phyloP scores from a whole-genome alignment of 2,888 invertebrate species.

The Odontothrips loti region DNA sequence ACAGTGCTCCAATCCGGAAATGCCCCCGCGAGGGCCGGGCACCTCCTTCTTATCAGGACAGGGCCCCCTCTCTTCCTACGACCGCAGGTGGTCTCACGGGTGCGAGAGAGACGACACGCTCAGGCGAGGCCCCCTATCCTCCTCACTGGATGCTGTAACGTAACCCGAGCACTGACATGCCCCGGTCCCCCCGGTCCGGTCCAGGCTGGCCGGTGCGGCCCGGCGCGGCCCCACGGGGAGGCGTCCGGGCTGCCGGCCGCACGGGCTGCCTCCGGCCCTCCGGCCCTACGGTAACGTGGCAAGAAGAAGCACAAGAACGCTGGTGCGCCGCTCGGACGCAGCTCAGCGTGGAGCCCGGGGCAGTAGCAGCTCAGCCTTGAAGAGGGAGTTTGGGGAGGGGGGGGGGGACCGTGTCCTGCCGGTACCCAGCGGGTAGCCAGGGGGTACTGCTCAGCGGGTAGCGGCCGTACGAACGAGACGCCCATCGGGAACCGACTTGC shows the following conservation, averaged over 20 bases:
- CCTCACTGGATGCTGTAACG: conserved; percentile 1
- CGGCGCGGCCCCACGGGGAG: background rate
- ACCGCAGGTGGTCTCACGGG: no score
- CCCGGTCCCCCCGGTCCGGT: background rate
- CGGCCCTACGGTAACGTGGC: no score
- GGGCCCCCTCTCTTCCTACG: no score
- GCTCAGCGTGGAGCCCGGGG: background rate
- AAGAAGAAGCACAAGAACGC: no score
- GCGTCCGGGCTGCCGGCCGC: background rate
- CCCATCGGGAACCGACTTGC: background rate
- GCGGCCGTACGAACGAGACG: background rate
- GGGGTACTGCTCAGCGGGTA: conserved; percentile 2
- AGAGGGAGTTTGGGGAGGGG: background rate
- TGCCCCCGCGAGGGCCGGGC: no score
- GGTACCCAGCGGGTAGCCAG: background rate
- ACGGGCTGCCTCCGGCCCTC: no score
- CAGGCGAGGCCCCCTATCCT: background rate
- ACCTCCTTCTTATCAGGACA: no score
- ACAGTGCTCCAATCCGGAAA: no score
- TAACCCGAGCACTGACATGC: conserved; percentile 25
- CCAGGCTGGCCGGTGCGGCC: background rate
- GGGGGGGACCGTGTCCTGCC: background rate
- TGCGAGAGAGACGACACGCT: background rate
- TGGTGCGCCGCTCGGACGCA: background rate
- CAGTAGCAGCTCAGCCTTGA: conserved; percentile 21